Evolutionary conservation across 2,797 vertebrate species (phyloP), one percentile per base, ranked within the genome.

Genomic region (Pseudochromis fuscus): DNA sequence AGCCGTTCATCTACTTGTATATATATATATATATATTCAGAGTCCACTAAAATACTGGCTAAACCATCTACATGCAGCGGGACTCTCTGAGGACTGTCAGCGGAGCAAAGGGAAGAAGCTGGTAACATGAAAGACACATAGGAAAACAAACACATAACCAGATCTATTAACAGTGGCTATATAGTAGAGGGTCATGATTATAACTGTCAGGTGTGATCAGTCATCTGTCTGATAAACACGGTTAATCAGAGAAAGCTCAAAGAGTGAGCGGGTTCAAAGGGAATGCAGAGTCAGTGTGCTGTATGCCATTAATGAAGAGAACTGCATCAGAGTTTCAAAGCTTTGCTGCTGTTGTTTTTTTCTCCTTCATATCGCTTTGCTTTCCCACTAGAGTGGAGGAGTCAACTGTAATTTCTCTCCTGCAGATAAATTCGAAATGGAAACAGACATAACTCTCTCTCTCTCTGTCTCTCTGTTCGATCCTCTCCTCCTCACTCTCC

Each of bases 321-420:
- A 86, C 85, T 71, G 75, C 75, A 45, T 45, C 38, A n/a, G 83
- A 85, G 83, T 85, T 87, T 87, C 84, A 92, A 92, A 88, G 90
- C 85, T 72, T 71, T 52, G 65, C 67, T 86, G 80, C 76, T 88
- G 79, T 76, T 87, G 86, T 79, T 74, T 83, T 83, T 84, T 77
- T 81, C 69, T 59, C 31, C 76, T 77, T 87, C 87, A 65, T 88
- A 91, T 89, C 66, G 67, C 79, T 89, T 83, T 85, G 80, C 83
- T 85, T 86, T 92, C 89, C 88, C 84, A 87, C 70, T 67, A 85
- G 87, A 91, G 79, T 82, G 67, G 72, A 79, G 56, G 78, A 94
- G 91, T 93, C 92, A 91, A 88, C 87, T 88, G 84, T 90, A 88
- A 94, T 94, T 93, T 93, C 79, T 87, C 68, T 87, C 67, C 84